Conservation (phyloP, 2,888 invertebrate genomes). For the Euplexia lucipara region DNA sequence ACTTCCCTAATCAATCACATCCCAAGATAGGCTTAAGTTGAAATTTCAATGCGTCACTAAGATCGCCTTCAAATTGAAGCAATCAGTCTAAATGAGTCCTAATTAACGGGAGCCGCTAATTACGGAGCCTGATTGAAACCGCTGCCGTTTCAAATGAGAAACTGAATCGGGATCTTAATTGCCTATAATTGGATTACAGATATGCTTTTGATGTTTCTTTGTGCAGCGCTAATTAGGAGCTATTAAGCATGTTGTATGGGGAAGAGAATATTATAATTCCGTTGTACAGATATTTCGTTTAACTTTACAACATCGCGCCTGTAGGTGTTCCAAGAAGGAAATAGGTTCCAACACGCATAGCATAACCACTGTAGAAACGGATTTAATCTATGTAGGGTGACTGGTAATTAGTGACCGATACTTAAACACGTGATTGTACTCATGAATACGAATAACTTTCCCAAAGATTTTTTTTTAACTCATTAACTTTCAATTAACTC, state of each 20-base stretch:
- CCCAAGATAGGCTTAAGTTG: constrained; percentile 24
- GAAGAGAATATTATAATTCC: constrained; percentile 7
- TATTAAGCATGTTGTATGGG: not conserved
- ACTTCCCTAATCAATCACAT: constrained; percentile 52
- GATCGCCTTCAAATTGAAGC: constrained; percentile 61
- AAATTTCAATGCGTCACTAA: constrained; percentile 61
- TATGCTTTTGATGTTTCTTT: constrained; percentile 46
- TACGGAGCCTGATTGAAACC: constrained; percentile 71
- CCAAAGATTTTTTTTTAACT: no score
- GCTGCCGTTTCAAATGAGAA: constrained; percentile 65
- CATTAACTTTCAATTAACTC: no score
- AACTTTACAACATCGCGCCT: no score
- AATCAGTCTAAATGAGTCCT: constrained; percentile 67
- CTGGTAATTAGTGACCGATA: no score
- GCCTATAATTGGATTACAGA: constrained; percentile 58
- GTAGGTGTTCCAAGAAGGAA: no score
- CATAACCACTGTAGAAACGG: no score
- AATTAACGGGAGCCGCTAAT: constrained; percentile 68
- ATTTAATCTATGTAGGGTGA: no score
- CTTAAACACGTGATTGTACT: no score
- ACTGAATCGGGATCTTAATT: constrained; percentile 62
- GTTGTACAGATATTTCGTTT: not conserved
- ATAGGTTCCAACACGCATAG: no score
- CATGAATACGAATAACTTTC: no score
- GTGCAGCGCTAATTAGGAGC: constrained; percentile 30